Evolutionary conservation across 2,113 vertebrate species (phyloP).

Genomic region (Campylorhamphus procurvoides): DNA sequence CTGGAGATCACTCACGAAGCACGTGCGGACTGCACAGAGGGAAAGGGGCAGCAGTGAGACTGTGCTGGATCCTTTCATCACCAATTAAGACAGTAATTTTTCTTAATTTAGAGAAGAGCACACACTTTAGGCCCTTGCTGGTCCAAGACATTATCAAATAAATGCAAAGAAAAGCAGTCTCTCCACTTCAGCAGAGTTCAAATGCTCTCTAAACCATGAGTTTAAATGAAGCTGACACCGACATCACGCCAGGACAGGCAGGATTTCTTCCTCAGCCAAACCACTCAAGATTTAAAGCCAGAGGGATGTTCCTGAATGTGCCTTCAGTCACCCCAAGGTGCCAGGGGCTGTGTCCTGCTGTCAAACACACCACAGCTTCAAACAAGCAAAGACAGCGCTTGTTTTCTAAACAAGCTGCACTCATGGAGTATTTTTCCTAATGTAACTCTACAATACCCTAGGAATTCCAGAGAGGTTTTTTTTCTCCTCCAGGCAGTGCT

Average conservation of each 20-base stretch:
- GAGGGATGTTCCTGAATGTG: not conserved
- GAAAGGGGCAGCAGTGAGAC: not conserved
- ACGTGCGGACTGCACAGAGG: constrained; percentile 85
- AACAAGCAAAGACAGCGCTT: not conserved
- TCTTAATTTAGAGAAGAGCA: not conserved
- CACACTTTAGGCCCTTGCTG: not conserved
- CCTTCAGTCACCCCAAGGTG: not conserved
- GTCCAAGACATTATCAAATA: not conserved
- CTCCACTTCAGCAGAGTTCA: not conserved
- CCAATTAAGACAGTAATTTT: not conserved
- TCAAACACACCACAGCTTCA: not conserved
- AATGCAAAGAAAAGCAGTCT: not conserved
- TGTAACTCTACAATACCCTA: not conserved
- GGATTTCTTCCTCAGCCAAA: not conserved
- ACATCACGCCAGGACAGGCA: not conserved
- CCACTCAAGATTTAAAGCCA: not conserved
- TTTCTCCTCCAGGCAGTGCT: not conserved
- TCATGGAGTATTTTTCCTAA: not conserved
- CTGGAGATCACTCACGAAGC: constrained; percentile 95
- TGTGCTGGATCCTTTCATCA: not conserved
- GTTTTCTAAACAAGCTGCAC: not conserved
- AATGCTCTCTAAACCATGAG: fast-evolving
- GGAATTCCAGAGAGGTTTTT: not conserved
- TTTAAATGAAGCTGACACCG: not conserved
- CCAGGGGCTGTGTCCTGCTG: not conserved